Conservation (phyloP, 1,140 invertebrate species). For the Rhyacophila brunnea region DNA sequence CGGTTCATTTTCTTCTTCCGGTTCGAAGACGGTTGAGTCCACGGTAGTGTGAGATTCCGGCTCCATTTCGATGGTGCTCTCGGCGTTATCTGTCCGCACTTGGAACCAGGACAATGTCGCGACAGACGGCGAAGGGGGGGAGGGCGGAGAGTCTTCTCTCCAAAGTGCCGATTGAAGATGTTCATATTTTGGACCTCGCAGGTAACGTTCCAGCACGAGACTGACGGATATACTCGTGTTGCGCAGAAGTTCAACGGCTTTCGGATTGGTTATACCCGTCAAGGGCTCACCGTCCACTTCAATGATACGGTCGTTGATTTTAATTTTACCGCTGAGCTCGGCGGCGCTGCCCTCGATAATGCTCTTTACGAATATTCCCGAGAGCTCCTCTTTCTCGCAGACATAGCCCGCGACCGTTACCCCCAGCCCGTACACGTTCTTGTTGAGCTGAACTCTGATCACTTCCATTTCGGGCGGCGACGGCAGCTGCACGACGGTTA, state of each 20-base stretch:
- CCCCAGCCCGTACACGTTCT: conserved; percentile 66
- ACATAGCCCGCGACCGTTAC: conserved; percentile 69
- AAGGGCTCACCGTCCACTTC: conserved; percentile 80
- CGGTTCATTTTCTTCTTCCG: conserved; percentile 50
- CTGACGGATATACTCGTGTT: conserved; percentile 80
- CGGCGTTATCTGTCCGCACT: conserved; percentile 60
- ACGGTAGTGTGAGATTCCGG: conserved; percentile 64
- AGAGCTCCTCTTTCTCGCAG: conserved; percentile 81
- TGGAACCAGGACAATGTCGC: conserved; percentile 73
- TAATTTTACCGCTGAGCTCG: conserved; percentile 81
- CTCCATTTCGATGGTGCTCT: conserved; percentile 63
- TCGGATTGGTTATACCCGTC: conserved; percentile 83
- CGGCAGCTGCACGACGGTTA: conserved; percentile 42
- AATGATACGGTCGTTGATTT: conserved; percentile 89
- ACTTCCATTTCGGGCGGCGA: conserved; percentile 56
- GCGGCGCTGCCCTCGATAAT: conserved; percentile 90
- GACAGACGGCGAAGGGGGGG: conserved; percentile 68
- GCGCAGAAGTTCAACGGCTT: conserved; percentile 82
- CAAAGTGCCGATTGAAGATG: conserved; percentile 83
- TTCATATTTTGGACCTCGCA: conserved; percentile 85
- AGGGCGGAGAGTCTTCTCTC: conserved; percentile 63
- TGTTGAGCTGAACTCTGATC: conserved; percentile 60
- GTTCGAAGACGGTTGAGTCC: conserved; percentile 58
- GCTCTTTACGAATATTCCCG: conserved; percentile 94
- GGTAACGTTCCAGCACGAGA: conserved; percentile 80